These are phyloP conservation scores for Hypolimnas misippus DNA, from an alignment of 2,888 invertebrate genomes.

Conservation along the genomic window DNA sequence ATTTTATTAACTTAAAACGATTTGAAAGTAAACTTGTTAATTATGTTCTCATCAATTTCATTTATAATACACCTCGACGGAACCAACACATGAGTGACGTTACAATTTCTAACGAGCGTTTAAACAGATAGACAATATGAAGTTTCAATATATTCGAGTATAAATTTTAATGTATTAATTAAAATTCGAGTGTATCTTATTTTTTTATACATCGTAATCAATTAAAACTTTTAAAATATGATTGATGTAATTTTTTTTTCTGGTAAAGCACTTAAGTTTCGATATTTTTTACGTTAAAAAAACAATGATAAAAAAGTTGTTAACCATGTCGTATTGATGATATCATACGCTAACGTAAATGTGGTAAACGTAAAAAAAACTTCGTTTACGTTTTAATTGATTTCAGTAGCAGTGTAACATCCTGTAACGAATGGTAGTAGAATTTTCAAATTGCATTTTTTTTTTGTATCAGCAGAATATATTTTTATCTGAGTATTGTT, in stretches of 20 bases:
- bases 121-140: slow-evolving; percentile 7
- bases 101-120: slow-evolving; percentile 52
- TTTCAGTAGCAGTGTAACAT: not conserved
- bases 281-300: not conserved
- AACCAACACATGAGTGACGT: slow-evolving; percentile 60
- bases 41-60: slow-evolving; percentile 70
- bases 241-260: slow-evolving; percentile 26
- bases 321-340: not conserved
- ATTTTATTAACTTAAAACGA: slow-evolving; percentile 59
- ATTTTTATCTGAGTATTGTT: too few relatives aligned
- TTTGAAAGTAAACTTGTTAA: slow-evolving; percentile 78
- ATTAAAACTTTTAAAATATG: slow-evolving; percentile 39
- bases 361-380: not conserved
- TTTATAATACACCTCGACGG: slow-evolving; percentile 61
- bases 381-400: slow-evolving; percentile 5
- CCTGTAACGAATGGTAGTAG: not conserved
- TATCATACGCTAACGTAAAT: not conserved
- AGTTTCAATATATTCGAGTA: slow-evolving; percentile 31
- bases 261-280: slow-evolving; percentile 4
- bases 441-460: not conserved
- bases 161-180: slow-evolving; percentile 53
- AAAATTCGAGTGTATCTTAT: slow-evolving; percentile 51
- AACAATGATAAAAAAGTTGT: not conserved
- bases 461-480: not conserved
- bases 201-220: slow-evolving; percentile 51